A percentile compares a stretch with the other conserved stretches of the same genome.
Evolutionary conservation across 2,888 invertebrate species (phyloP).

Genomic region (Tromatobia lineatoria): DNA sequence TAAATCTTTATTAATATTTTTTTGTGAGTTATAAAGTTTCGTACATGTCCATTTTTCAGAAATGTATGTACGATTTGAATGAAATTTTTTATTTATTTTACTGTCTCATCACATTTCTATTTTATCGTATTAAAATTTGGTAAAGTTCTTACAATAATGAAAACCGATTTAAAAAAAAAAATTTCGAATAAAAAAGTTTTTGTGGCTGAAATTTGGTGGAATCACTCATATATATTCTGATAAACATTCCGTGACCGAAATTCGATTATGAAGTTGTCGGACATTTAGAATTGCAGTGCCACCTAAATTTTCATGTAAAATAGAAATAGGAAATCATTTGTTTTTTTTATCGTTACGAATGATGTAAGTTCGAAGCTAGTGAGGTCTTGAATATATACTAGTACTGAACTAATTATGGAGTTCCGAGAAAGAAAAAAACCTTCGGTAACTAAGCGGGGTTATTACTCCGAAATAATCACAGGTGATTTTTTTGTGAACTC

Average conservation of each 20-base stretch:
- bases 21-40: no score
- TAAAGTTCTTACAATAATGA: no score
- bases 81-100: no score
- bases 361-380: not conserved
- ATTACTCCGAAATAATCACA: conserved; percentile 88
- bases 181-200: no score
- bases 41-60: no score
- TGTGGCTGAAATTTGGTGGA: no score
- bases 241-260: not conserved
- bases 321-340: not conserved
- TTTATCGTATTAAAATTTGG: no score
- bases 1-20: no score
- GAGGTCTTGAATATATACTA: not conserved
- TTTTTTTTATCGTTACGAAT: not conserved
- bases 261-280: not conserved
- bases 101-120: no score
- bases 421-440: conserved; percentile 43
- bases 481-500: conserved; percentile 84
- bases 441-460: conserved; percentile 85
- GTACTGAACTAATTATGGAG: conserved; percentile 36
- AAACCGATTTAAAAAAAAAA: no score
- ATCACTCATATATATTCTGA: no score
- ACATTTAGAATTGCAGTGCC: not conserved
- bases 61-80: no score
- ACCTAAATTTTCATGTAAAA: not conserved